phyloP scores from a whole-genome alignment of 2,113 vertebrate species.

The Notothenia coriiceps region DNA sequence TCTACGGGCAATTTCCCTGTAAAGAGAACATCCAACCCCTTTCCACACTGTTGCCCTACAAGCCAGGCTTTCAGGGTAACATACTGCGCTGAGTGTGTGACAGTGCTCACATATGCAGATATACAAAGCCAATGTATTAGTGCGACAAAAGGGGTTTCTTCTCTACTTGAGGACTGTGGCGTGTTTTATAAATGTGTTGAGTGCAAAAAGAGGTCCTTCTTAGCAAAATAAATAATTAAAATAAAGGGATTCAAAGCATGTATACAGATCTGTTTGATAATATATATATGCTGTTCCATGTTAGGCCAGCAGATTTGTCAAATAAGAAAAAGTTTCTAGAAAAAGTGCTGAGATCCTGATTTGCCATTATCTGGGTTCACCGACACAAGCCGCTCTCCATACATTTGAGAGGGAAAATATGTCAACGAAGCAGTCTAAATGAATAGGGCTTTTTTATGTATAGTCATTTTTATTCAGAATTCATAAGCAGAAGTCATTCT shows the following conservation, averaged over 20 bases:
- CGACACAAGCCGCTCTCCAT: conserved; percentile 45
- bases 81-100: neutral
- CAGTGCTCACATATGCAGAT: neutral
- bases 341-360: conserved; percentile 61
- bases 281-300: neutral
- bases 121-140: conserved; percentile 34
- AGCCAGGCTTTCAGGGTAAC: conserved; percentile 50
- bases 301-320: conserved; percentile 27
- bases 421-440: conserved; percentile 54
- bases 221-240: conserved; percentile 3
- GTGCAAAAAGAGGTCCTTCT: neutral
- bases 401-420: conserved; percentile 46
- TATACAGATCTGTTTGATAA: neutral
- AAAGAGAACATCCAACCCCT: conserved; percentile 43
- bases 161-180: neutral
- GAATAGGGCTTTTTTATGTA: conserved; percentile 41
- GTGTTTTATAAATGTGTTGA: conserved; percentile 9
- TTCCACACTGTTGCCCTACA: conserved; percentile 56
- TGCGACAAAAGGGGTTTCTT: conserved; percentile 30
- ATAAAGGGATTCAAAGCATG: neutral
- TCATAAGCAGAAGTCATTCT: conserved; percentile 57
- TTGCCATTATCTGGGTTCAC: conserved; percentile 42
- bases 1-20: neutral
- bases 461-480: conserved; percentile 59
- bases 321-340: conserved; percentile 38